These are phyloP conservation scores for Bembecia ichneumoniformis DNA, from an alignment of 2,888 invertebrate genomes.

Conservation along the genomic window DNA sequence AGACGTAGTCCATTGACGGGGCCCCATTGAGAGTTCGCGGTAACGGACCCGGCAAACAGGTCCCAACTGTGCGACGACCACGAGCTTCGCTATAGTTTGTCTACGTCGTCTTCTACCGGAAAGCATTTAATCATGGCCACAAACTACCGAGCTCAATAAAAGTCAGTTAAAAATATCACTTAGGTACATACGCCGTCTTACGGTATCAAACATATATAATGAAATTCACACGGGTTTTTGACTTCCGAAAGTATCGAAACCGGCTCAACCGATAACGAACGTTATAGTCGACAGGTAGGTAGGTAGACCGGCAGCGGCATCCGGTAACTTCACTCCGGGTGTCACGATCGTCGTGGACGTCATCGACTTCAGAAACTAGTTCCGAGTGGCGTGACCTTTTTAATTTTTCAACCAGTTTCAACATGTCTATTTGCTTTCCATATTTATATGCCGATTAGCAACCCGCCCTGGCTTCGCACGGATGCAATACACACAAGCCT, in stretches of 20 bases:
- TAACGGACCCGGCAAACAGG: conserved; percentile 18
- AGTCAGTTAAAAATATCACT: too few species aligned
- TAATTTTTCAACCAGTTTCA: conserved; percentile 27
- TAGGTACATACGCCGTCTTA: too few species aligned
- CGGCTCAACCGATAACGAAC: neutral
- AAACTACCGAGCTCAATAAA: too few species aligned
- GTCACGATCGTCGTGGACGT: neutral
- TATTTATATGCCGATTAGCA: too few species aligned
- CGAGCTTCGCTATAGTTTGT: conserved; percentile 20
- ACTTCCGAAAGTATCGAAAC: neutral
- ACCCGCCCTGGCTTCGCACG: too few species aligned
- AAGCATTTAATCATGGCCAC: conserved; percentile 15
- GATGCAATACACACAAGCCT: too few species aligned
- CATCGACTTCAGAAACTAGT: conserved; percentile 21
- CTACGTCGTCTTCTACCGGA: conserved; percentile 10
- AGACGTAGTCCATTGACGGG: conserved; percentile 34
- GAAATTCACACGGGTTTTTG: neutral
- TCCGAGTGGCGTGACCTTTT: conserved; percentile 34
- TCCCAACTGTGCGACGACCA: conserved; percentile 12
- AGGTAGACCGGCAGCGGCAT: neutral
- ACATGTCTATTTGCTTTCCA: conserved; percentile 20
- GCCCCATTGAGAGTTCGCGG: conserved; percentile 29
- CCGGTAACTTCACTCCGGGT: neutral
- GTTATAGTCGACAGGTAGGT: neutral
- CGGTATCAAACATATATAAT: neutral